Conservation (phyloP, 2,797 vertebrate species). For the Rhodeus uyekii region DNA sequence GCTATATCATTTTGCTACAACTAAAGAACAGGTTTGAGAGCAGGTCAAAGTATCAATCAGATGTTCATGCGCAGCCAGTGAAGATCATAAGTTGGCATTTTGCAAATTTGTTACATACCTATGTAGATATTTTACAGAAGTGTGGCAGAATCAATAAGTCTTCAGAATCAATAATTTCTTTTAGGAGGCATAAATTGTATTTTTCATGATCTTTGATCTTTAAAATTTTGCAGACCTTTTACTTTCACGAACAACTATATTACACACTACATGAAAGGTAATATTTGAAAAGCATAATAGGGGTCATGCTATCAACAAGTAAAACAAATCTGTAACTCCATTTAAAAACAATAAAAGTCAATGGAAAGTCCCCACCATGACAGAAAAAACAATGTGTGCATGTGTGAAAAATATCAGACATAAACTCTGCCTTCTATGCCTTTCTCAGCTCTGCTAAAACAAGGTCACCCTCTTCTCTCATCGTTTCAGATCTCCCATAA, state of each 20-base stretch:
- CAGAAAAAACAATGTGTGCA: background rate
- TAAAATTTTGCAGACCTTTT: too few species aligned
- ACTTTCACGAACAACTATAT: too few species aligned
- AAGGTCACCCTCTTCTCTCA: conserved; percentile 48
- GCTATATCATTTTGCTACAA: too few species aligned
- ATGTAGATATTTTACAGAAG: too few species aligned
- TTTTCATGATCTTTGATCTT: too few species aligned
- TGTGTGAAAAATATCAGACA: background rate
- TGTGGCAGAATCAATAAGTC: too few species aligned
- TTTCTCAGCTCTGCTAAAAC: conserved; percentile 42
- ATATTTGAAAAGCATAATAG: background rate
- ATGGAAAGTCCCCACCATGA: background rate
- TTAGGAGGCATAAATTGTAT: background rate
- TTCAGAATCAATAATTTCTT: too few species aligned
- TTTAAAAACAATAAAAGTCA: background rate
- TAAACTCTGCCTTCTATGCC: conserved; percentile 44
- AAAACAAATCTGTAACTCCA: background rate
- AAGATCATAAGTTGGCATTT: background rate
- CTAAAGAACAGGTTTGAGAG: background rate
- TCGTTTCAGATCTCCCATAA: conserved; percentile 50
- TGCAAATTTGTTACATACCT: background rate
- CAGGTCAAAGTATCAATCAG: background rate
- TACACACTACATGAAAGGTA: too few species aligned
- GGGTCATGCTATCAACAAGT: background rate
- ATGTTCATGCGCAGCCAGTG: background rate